Percentiles rank a stretch among this genome's conserved stretches.
Conservation (phyloP, 2,888 invertebrate genomes). For the Ophion slaviceki region DNA sequence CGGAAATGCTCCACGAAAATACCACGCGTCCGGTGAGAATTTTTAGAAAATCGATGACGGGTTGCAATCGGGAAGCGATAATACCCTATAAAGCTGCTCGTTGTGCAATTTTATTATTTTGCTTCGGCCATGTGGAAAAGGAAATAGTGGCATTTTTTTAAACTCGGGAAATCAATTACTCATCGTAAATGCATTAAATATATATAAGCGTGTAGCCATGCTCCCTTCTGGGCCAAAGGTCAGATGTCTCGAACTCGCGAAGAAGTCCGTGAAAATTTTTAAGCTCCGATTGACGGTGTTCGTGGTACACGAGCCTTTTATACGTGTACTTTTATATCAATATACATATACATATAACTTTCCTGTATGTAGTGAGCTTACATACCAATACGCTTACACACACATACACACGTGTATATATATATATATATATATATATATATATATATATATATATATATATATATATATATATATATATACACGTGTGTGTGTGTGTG, state of each 20-base stretch:
- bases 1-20: background rate
- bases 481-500: background rate
- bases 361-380: too few species aligned
- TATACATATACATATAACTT: too few species aligned
- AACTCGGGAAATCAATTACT: too few species aligned
- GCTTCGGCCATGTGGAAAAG: background rate
- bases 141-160: background rate
- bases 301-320: too few species aligned
- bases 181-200: too few species aligned
- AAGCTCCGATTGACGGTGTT: too few species aligned
- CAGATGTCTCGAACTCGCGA: constrained; percentile 11
- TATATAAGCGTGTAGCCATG: too few species aligned
- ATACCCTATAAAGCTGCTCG: background rate
- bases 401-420: background rate
- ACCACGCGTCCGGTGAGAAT: background rate
- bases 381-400: too few species aligned
- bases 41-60: background rate
- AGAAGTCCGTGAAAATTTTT: background rate
- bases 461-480: too few species aligned
- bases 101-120: background rate
- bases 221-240: background rate
- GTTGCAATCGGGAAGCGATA: background rate
- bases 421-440: background rate
- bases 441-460: too few species aligned
- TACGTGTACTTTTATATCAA: too few species aligned